Conservation (phyloP, 2,113 vertebrate species). For the Prionailurus bengalensis region DNA sequence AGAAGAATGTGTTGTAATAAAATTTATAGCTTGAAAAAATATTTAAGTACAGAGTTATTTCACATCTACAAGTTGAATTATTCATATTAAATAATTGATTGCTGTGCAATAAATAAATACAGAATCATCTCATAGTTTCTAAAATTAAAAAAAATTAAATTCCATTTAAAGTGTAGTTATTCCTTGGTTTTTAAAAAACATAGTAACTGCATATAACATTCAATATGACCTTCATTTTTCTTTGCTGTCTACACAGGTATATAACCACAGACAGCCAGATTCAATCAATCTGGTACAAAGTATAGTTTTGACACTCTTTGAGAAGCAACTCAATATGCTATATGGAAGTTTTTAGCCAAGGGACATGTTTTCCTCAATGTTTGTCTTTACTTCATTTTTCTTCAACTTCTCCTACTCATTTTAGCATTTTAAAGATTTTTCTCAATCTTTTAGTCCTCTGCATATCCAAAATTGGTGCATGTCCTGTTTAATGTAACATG, state of each 20-base stretch:
- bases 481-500: background rate
- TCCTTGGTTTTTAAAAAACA: background rate
- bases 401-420: background rate
- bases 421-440: slow-evolving; percentile 6
- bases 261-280: background rate
- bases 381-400: background rate
- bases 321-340: slow-evolving; percentile 33
- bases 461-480: background rate
- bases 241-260: background rate
- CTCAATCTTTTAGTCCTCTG: background rate
- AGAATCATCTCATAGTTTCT: background rate
- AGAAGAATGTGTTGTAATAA: background rate
- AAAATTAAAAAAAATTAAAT: background rate
- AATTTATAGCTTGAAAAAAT: background rate
- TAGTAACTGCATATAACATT: background rate
- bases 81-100: too few relatives aligned
- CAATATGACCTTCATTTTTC: background rate
- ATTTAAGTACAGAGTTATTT: background rate
- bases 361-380: background rate
- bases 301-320: background rate
- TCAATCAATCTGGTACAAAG: background rate
- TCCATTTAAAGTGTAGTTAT: background rate
- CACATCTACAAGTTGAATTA: background rate
- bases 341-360: background rate
- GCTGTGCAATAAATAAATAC: too few relatives aligned